phyloP scores from a whole-genome alignment of 2,888 invertebrate species.

The Habroteleia sp. region DNA sequence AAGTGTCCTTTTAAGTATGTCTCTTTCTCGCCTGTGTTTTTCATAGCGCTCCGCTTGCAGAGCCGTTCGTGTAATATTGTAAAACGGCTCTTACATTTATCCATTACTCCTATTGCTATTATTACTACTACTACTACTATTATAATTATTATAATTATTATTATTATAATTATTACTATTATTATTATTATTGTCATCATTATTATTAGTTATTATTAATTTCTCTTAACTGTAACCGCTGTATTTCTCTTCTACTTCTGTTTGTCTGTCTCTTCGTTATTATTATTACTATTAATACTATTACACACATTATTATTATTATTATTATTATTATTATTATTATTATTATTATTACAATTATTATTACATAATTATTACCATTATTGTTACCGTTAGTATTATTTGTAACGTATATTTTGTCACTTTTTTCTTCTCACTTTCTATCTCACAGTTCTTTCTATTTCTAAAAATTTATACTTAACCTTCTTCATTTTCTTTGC shows the following conservation, averaged over 20 bases:
- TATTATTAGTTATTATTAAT: conserved; percentile 66
- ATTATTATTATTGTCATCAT: conserved; percentile 57
- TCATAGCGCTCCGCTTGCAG: background rate
- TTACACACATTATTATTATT: conserved; percentile 1
- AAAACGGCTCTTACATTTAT: conserved; percentile 15
- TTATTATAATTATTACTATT: conserved; percentile 56
- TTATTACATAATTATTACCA: too few species aligned
- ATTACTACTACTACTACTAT: conserved; percentile 53
- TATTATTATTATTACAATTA: conserved; percentile 3
- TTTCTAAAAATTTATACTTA: background rate
- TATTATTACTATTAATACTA: conserved; percentile 50
- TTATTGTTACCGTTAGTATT: conserved; percentile 37
- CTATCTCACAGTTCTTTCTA: conserved; percentile 1
- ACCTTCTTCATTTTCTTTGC: background rate
- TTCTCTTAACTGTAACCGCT: conserved; percentile 49
- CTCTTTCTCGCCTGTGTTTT: conserved; percentile 9
- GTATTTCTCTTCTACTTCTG: conserved; percentile 47
- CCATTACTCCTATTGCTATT: conserved; percentile 48
- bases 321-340: conserved; percentile 9
- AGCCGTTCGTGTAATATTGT: conserved; percentile 29
- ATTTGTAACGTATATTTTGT: conserved; percentile 54
- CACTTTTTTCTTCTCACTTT: conserved; percentile 36
- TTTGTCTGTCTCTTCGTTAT: conserved; percentile 59
- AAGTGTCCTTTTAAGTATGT: conserved; percentile 7
- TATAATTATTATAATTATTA: conserved; percentile 51